These are phyloP conservation scores for Euschistus heros DNA, from an alignment of 1,140 invertebrate genomes.

Conservation along the genomic window DNA sequence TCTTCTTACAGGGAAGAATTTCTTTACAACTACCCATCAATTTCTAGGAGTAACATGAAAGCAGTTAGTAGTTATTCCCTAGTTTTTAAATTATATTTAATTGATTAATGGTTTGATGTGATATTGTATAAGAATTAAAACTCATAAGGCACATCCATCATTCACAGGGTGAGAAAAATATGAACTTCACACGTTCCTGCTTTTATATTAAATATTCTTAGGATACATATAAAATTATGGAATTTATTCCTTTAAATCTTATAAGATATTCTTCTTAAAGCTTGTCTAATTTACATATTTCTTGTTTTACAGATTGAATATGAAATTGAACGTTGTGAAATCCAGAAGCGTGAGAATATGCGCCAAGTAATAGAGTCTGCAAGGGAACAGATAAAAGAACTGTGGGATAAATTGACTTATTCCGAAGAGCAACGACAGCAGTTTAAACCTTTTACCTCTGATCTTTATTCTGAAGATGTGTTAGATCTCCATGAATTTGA, in stretches of 20 bases:
- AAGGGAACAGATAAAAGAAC: slow-evolving; percentile 49
- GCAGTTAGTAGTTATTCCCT: neutral
- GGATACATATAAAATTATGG: too few relatives aligned
- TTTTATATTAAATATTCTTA: too few relatives aligned
- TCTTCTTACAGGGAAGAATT: neutral
- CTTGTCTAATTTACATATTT: neutral
- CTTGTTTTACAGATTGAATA: slow-evolving; percentile 36
- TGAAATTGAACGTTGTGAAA: slow-evolving; percentile 52
- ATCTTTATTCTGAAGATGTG: slow-evolving; percentile 61
- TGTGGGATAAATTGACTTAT: slow-evolving; percentile 63
- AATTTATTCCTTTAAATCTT: neutral
- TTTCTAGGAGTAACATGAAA: neutral
- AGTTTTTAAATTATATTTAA: too few relatives aligned
- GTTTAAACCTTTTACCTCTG: slow-evolving; percentile 48
- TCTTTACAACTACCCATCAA: neutral
- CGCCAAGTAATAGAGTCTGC: slow-evolving; percentile 57
- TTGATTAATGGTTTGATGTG: too few relatives aligned
- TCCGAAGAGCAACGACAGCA: slow-evolving; percentile 45
- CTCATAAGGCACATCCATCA: too few relatives aligned
- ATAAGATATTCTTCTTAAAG: neutral
- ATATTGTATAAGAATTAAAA: too few relatives aligned
- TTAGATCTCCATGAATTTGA: slow-evolving; percentile 63
- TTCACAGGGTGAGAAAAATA: too few relatives aligned
- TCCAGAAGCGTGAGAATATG: slow-evolving; percentile 51
- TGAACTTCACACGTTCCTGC: too few relatives aligned